phyloP scores from a whole-genome alignment of 2,888 invertebrate species.

The Lasius platythorax region DNA sequence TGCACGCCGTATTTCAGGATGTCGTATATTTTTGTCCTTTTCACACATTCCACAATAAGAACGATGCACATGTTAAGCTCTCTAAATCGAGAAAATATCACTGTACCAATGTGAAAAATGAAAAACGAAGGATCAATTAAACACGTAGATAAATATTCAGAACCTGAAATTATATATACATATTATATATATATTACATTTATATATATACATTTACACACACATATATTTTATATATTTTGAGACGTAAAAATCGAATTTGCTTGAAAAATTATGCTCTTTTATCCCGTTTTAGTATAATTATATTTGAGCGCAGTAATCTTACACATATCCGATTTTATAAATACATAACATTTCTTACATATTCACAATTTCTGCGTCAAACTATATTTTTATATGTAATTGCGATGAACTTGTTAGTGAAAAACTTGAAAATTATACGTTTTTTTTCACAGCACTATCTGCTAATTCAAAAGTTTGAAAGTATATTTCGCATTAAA shows the following conservation, averaged over 20 bases:
- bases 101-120: too few species aligned
- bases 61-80: too few species aligned
- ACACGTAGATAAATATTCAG: too few species aligned
- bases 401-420: background rate
- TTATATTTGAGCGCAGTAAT: background rate
- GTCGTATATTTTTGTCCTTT: conserved; percentile 76
- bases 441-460: background rate
- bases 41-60: background rate
- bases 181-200: too few species aligned
- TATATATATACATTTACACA: background rate
- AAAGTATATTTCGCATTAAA: background rate
- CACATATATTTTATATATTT: background rate
- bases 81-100: too few species aligned
- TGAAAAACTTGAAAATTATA: background rate
- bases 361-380: background rate
- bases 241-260: background rate
- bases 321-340: background rate
- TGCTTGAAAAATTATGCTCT: background rate
- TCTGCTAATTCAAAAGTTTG: background rate
- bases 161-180: too few species aligned
- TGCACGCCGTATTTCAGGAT: conserved; percentile 74
- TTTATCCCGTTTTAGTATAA: background rate
- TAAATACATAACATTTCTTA: too few species aligned
- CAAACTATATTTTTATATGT: background rate
- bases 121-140: too few species aligned